Base-by-base conservation (phyloP, 2,888 invertebrate genomes). In the Dolomedes plantarius region DNA sequence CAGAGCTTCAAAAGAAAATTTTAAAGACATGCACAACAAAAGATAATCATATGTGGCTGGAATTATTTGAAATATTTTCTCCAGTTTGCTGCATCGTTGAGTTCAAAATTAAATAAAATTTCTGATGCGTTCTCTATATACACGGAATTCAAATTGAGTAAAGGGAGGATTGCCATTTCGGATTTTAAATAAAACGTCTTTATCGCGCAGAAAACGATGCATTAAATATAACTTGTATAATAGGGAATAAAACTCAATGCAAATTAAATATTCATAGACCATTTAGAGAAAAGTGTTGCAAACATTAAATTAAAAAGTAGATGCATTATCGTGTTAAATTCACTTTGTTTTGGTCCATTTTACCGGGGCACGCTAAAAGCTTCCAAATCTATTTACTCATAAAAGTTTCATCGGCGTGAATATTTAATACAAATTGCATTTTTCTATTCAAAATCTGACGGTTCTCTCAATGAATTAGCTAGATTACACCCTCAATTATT, bases 261-360 rank as follows among this genome's bases (percentile, higher is more conserved):
- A 29, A 50, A 80, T 82, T 69, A 82, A 82, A 75, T 75, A 82
- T 82, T 74, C 28, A 82, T 75, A 9, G 36, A 13, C 23, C 68
- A 50, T 80, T 73, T 67, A 80, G 41, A 69, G 6, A 28, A n/a
- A 50, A 27, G 23, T 68, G 19, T 74, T 46, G 16, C 46, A 16
- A 72, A 81, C 68, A 68, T 56, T 79, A 81, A 74, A 68, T 81
- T 50, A 73, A 32, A 46, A 41, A 67, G 32, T 28, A 69, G 69
- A 27, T 62, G 50, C 69, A 75, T 82, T 82, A 82, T 75, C 75
- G 23, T n/a, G 46, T 69, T 75, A 50, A 75, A 39, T 69, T 68
- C 19, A 41, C 31, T 67, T 73, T 69, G 62, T 71, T 75, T 69
- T 41, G 32, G 19, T 19, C 9, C 1, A 23, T 23, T n/a, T n/a